Evolutionary conservation across 2,113 vertebrate species (phyloP).

Genomic region (Orcinus orca): DNA sequence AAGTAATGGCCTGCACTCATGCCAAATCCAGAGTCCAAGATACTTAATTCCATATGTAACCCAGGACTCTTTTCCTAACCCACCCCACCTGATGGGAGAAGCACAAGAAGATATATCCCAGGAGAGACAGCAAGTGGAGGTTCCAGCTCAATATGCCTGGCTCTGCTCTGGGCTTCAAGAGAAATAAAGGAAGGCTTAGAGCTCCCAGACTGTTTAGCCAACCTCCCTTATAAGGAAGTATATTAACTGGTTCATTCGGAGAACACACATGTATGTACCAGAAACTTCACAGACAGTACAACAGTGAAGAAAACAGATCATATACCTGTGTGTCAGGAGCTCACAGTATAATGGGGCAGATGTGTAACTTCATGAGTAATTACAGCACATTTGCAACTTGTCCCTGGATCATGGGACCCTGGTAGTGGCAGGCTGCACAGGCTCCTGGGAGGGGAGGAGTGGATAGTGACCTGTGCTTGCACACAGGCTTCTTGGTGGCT

Average conservation of each 20-base stretch:
- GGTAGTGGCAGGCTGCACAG: too few species aligned
- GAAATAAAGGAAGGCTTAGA: not conserved
- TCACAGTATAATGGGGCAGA: not conserved
- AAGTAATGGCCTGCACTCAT: accelerated
- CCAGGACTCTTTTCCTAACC: not conserved
- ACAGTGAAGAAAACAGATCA: not conserved
- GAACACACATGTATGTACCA: not conserved
- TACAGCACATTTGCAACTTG: not conserved
- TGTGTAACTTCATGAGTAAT: accelerated
- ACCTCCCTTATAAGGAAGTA: not conserved
- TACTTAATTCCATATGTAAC: not conserved
- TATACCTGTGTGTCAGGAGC: not conserved
- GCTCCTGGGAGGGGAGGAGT: too few species aligned
- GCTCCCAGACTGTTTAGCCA: not conserved
- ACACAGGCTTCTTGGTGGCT: too few species aligned
- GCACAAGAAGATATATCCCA: not conserved
- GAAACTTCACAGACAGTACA: not conserved
- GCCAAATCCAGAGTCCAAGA: not conserved
- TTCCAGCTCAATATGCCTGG: not conserved
- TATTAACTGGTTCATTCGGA: not conserved
- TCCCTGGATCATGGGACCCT: too few species aligned
- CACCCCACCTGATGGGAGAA: not conserved
- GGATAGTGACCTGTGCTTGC: too few species aligned
- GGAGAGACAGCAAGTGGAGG: not conserved
- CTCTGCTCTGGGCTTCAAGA: not conserved